Evolutionary conservation across 35 echinoderm and acorn worm species (phyloP).

Genomic region (Strongylocentrotus purpuratus): DNA sequence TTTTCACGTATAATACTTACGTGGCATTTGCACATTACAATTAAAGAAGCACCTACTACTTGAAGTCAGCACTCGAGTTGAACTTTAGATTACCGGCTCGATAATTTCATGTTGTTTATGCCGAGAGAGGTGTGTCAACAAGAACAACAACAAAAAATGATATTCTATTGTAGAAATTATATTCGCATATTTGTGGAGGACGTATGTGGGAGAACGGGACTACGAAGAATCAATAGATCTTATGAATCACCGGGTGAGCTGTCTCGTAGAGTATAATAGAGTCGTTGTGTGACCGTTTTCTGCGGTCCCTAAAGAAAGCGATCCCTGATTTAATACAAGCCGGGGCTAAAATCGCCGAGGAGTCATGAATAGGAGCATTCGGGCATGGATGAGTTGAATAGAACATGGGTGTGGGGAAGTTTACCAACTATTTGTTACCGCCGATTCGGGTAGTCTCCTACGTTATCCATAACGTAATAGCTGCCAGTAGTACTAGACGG

Average conservation of each 20-base stretch:
- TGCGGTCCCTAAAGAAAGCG: not conserved
- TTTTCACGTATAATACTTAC: no score
- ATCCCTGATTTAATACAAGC: not conserved
- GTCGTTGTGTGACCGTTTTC: not conserved
- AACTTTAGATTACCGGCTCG: not conserved
- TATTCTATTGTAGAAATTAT: constrained; percentile 5
- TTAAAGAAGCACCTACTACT: not conserved
- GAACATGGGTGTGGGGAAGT: not conserved
- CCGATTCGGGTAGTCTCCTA: not conserved
- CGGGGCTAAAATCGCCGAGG: not conserved
- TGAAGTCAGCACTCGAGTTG: not conserved
- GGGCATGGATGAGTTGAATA: not conserved
- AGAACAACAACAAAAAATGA: not conserved
- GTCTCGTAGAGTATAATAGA: not conserved
- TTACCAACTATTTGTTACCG: not conserved
- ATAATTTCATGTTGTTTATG: not conserved
- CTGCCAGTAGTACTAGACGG: not conserved
- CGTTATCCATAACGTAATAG: not conserved
- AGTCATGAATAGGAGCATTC: not conserved
- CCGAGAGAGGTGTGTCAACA: not conserved
- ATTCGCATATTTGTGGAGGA: not conserved
- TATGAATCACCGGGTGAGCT: not conserved
- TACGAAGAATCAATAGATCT: not conserved
- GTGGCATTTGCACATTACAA: no score
- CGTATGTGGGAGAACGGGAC: not conserved